Conservation (phyloP, 2,113 vertebrate genomes). For the Lucifuga dentata region DNA sequence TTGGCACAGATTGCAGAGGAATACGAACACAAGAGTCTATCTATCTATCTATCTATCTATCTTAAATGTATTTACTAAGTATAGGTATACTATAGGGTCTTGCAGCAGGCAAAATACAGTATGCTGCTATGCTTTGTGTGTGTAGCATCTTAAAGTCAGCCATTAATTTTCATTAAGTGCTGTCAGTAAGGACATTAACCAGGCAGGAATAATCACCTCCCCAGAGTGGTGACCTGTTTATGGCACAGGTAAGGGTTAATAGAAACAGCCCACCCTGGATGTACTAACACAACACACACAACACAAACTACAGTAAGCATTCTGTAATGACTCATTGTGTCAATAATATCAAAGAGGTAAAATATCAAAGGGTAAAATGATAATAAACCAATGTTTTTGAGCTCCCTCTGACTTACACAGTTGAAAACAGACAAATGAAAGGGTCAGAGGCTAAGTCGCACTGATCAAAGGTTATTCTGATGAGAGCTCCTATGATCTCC, state of each 20-base stretch:
- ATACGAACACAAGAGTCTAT: constrained; percentile 16
- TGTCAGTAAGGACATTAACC: constrained; percentile 84
- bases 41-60: neutral
- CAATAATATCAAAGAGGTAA: neutral
- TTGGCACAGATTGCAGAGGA: no score
- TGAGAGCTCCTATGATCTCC: neutral
- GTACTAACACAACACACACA: constrained; percentile 43
- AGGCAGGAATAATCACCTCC: constrained; percentile 82
- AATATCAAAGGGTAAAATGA: no score
- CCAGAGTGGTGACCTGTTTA: constrained; percentile 76
- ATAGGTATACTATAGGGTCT: constrained; percentile 19
- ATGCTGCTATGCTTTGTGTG: constrained; percentile 38
- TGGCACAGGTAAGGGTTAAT: constrained; percentile 80
- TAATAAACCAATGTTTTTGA: no score
- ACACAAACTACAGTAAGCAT: constrained; percentile 24
- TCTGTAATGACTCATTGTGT: constrained; percentile 38
- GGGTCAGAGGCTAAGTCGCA: constrained; percentile 13
- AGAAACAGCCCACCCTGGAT: constrained; percentile 75
- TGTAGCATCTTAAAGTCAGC: constrained; percentile 52
- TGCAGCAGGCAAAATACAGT: constrained; percentile 34
- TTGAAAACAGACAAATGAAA: constrained; percentile 19
- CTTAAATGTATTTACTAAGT: neutral
- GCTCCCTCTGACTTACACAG: no score
- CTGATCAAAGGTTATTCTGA: constrained; percentile 16
- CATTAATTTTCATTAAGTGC: constrained; percentile 85